phyloP scores from a whole-genome alignment of 2,888 invertebrate species.

The Stenoptilia bipunctidactyla region DNA sequence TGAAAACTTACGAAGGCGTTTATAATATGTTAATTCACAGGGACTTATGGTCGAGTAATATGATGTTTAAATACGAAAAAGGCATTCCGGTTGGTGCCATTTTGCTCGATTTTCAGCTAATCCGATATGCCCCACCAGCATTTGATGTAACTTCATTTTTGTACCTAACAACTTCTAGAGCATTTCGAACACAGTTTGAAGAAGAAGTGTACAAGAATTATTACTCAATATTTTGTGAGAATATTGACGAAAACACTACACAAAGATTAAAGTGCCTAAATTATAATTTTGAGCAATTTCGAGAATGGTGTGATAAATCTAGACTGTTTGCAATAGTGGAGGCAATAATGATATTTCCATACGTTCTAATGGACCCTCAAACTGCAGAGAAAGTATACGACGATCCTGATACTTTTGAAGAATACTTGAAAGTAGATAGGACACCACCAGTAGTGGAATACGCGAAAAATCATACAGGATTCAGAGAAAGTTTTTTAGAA shows the following conservation, averaged over 20 bases:
- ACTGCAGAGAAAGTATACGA: conserved; percentile 21
- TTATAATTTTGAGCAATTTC: conserved; percentile 24
- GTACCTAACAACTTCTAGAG: conserved; percentile 33
- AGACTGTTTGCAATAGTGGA: conserved; percentile 22
- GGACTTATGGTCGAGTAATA: conserved; percentile 52
- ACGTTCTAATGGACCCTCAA: conserved; percentile 24
- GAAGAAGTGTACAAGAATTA: conserved; percentile 28
- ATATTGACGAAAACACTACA: conserved; percentile 24
- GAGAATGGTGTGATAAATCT: conserved; percentile 25
- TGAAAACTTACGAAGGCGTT: conserved; percentile 27
- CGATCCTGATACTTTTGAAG: conserved; percentile 20
- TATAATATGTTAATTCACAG: conserved; percentile 46
- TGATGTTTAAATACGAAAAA: conserved; percentile 40
- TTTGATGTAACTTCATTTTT: conserved; percentile 42
- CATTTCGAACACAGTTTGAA: conserved; percentile 34
- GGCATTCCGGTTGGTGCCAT: conserved; percentile 31
- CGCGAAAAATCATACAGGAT: background rate
- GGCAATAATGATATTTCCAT: conserved; percentile 24
- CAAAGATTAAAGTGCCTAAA: conserved; percentile 23
- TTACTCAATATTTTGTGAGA: conserved; percentile 26
- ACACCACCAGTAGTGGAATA: conserved; percentile 21
- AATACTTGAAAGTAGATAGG: conserved; percentile 19
- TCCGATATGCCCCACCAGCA: conserved; percentile 44
- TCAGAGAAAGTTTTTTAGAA: conserved; percentile 8
- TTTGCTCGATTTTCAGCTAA: conserved; percentile 46